These are phyloP conservation scores for Ophion ventricosus DNA, from an alignment of 2,888 invertebrate genomes.

Conservation along the genomic window DNA sequence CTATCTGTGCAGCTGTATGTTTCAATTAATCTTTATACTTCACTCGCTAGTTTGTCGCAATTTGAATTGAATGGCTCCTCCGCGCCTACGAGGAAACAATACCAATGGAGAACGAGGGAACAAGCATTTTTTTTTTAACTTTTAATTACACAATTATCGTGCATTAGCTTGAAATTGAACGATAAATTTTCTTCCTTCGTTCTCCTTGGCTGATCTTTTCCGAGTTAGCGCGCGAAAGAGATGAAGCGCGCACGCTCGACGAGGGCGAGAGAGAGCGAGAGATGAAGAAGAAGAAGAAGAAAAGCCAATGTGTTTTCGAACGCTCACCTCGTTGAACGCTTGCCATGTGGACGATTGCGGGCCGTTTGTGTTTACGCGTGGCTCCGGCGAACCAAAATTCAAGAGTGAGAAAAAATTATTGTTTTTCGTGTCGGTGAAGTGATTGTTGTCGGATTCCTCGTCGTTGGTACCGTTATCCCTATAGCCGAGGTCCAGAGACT, in stretches of 20 bases:
- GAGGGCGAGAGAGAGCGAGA: not conserved
- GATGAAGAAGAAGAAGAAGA: not conserved
- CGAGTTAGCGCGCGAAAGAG: not conserved
- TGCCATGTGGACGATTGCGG: conserved; percentile 61
- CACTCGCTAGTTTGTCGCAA: not conserved
- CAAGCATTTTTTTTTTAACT: not conserved
- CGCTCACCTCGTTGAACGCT: conserved; percentile 59
- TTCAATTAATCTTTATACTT: not conserved
- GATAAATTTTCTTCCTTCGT: not conserved
- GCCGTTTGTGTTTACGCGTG: conserved; percentile 37
- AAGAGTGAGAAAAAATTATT: conserved; percentile 75
- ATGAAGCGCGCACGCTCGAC: not conserved
- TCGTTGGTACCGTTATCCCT: conserved; percentile 70
- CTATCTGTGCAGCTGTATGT: not conserved
- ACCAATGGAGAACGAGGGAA: conserved; percentile 7
- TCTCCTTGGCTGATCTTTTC: not conserved
- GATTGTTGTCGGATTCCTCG: conserved; percentile 67
- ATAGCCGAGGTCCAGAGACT: conserved; percentile 82
- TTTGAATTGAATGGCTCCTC: conserved; percentile 1
- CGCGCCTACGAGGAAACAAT: not conserved
- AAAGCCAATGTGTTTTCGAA: not conserved
- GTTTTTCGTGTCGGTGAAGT: conserved; percentile 66
- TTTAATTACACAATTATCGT: not conserved
- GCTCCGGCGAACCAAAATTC: conserved; percentile 65
- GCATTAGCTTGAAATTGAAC: not conserved